These are phyloP conservation scores for Norana najaformis DNA, from an alignment of 2,888 invertebrate species.

Conservation along the genomic window DNA sequence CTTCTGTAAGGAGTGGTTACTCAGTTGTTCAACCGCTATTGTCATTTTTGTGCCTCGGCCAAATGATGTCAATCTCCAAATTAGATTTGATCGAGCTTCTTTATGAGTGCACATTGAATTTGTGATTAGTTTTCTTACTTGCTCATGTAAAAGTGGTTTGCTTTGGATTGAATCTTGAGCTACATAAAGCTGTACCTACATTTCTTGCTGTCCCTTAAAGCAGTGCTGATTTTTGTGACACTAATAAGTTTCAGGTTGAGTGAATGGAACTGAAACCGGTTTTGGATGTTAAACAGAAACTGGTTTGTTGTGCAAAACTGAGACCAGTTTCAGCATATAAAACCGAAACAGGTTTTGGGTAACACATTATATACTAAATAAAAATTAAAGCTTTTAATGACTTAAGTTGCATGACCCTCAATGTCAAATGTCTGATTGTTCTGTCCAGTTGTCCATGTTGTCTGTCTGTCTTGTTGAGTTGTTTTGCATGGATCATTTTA, in stretches of 20 bases:
- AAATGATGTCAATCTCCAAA: neutral
- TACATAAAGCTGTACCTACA: neutral
- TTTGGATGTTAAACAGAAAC: no score
- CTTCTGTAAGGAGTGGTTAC: no score
- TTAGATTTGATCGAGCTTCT: neutral
- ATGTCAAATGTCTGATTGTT: neutral
- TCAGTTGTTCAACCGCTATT: no score
- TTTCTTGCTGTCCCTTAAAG: neutral
- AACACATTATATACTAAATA: neutral
- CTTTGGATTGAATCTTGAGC: neutral
- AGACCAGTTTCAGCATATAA: no score
- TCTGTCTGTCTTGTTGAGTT: neutral
- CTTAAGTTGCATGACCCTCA: neutral
- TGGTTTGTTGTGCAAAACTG: no score
- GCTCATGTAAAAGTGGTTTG: neutral
- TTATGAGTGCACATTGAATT: neutral
- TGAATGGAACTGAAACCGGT: neutral
- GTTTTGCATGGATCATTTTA: neutral
- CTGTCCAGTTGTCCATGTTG: neutral
- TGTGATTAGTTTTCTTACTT: neutral
- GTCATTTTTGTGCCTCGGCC: neutral
- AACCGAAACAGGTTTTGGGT: neutral
- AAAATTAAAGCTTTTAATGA: neutral
- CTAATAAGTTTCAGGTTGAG: neutral
- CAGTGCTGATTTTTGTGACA: neutral